phyloP scores from a whole-genome alignment of 2,113 vertebrate genomes.

The Oreotrochilus melanogaster region DNA sequence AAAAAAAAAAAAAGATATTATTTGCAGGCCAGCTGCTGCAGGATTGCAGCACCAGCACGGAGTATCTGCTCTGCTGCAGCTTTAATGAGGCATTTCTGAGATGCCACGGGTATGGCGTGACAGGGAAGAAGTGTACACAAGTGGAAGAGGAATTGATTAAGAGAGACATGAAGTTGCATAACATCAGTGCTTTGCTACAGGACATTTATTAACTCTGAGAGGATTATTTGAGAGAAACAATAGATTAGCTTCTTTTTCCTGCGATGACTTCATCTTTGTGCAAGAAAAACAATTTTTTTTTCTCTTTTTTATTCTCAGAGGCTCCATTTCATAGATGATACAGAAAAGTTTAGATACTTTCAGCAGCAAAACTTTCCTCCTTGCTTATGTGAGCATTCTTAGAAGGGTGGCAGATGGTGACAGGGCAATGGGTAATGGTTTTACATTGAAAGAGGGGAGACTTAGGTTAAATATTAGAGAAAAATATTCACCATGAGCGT shows the following conservation, averaged over 20 bases:
- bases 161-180: not conserved
- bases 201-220: not conserved
- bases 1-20: not conserved
- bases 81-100: not conserved
- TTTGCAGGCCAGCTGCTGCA: not conserved
- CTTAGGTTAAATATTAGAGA: too few species aligned
- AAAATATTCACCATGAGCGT: too few species aligned
- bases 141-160: slow-evolving; percentile 34
- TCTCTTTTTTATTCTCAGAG: not conserved
- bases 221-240: not conserved
- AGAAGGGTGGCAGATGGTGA: not conserved
- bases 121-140: not conserved
- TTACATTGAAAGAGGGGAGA: too few species aligned
- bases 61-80: not conserved
- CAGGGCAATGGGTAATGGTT: too few species aligned
- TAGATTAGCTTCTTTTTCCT: not conserved
- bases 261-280: not conserved
- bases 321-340: not conserved
- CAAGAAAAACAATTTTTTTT: not conserved
- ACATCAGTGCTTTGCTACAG: not conserved
- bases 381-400: not conserved
- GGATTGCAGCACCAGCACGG: not conserved
- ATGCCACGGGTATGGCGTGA: not conserved
- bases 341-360: not conserved
- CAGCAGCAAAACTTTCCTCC: not conserved